A percentile compares a stretch with the other conserved stretches of the same genome.
Evolutionary conservation across 2,888 invertebrate genomes (phyloP).

Genomic region (Meloe dianella): DNA sequence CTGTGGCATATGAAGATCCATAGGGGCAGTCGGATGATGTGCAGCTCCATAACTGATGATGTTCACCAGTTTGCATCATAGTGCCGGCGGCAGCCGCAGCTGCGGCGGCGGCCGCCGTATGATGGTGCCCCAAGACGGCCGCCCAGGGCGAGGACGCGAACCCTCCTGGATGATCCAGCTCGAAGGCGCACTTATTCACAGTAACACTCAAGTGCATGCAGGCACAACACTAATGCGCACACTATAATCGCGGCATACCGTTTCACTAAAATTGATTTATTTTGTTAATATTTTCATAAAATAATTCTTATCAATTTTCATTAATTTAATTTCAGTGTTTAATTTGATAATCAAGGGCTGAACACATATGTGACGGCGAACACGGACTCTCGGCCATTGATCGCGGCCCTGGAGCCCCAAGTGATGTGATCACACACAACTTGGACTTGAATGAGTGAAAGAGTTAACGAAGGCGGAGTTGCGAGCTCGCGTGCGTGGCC

Average conservation of each 20-base stretch:
- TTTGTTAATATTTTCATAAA: not conserved
- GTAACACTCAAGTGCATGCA: constrained; percentile 56
- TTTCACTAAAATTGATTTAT: constrained; percentile 16
- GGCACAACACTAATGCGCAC: constrained; percentile 44
- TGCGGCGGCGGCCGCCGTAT: constrained; percentile 58
- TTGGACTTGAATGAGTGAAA: constrained; percentile 53
- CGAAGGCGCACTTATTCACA: constrained; percentile 52
- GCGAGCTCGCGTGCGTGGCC: constrained; percentile 63
- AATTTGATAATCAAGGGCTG: constrained; percentile 17
- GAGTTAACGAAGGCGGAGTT: constrained; percentile 60
- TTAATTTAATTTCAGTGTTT: not conserved
- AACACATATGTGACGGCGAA: constrained; percentile 66
- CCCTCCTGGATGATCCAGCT: constrained; percentile 79
- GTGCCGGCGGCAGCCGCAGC: constrained; percentile 58
- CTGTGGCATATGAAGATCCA: constrained; percentile 92
- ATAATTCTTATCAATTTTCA: not conserved
- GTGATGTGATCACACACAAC: constrained; percentile 20
- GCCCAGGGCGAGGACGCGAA: constrained; percentile 79
- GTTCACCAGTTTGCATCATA: constrained; percentile 61
- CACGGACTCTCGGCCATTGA: constrained; percentile 73
- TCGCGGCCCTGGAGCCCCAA: constrained; percentile 65
- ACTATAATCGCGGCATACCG: constrained; percentile 50
- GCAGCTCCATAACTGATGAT: constrained; percentile 66
- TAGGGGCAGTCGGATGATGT: constrained; percentile 67
- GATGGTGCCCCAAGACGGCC: constrained; percentile 72